These are phyloP conservation scores for Mycalesis mineus DNA, from an alignment of 2,888 invertebrate genomes.

Conservation along the genomic window DNA sequence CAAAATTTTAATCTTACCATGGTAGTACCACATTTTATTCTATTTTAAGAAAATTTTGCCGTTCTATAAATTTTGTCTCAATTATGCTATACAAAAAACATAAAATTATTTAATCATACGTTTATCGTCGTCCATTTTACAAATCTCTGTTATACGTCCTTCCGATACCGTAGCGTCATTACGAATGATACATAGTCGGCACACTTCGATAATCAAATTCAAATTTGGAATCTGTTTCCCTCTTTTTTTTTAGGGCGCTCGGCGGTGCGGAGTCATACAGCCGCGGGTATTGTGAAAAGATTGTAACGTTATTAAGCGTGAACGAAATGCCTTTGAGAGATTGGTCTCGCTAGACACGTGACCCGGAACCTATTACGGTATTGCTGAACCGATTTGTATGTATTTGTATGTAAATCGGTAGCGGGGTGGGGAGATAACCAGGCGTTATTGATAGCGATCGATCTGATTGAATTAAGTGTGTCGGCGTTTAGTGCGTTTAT, in stretches of 20 bases:
- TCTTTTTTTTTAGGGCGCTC: slow-evolving; percentile 54
- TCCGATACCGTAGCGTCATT: slow-evolving; percentile 58
- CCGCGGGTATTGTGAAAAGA: slow-evolving; percentile 73
- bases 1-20: no score
- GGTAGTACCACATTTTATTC: no score
- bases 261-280: slow-evolving; percentile 43
- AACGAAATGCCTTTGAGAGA: slow-evolving; percentile 74
- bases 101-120: neutral
- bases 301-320: slow-evolving; percentile 77
- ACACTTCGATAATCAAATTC: slow-evolving; percentile 79
- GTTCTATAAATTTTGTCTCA: no score
- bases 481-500: slow-evolving; percentile 50
- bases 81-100: neutral
- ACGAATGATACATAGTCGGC: slow-evolving; percentile 76
- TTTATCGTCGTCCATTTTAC: neutral
- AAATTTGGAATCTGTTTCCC: slow-evolving; percentile 77
- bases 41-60: no score
- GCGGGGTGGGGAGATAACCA: slow-evolving; percentile 69
- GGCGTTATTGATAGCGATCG: slow-evolving; percentile 67
- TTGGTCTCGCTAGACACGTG: slow-evolving; percentile 80
- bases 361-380: slow-evolving; percentile 71
- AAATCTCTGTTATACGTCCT: slow-evolving; percentile 42
- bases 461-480: slow-evolving; percentile 68
- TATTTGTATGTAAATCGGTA: slow-evolving; percentile 54
- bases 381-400: slow-evolving; percentile 70